A percentile compares a stretch with the other conserved stretches of the same genome.
These are phyloP conservation scores for Calameuta filiformis DNA, from an alignment of 2,888 invertebrate species.

Conservation along the genomic window DNA sequence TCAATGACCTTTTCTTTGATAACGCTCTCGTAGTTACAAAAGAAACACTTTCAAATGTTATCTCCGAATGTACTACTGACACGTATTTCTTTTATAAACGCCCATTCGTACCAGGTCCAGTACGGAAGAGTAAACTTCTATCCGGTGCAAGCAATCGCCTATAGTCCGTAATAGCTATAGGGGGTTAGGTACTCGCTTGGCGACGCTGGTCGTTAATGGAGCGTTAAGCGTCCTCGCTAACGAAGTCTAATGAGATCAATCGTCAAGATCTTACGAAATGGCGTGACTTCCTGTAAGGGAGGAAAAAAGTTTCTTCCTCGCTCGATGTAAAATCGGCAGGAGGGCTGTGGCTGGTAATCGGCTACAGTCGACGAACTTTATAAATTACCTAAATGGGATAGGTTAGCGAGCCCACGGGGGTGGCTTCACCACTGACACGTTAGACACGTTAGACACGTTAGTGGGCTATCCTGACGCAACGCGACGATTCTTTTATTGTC, in stretches of 20 bases:
- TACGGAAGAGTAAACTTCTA: neutral
- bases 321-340: neutral
- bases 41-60: neutral
- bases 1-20: neutral
- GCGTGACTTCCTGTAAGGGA: neutral
- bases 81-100: neutral
- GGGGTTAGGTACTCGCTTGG: neutral
- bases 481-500: conserved; percentile 45
- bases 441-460: neutral
- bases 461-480: neutral
- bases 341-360: neutral
- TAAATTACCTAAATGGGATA: neutral
- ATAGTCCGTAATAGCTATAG: neutral
- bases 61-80: neutral
- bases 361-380: neutral
- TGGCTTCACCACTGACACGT: neutral
- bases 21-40: neutral
- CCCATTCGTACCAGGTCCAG: neutral
- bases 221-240: conserved; percentile 1
- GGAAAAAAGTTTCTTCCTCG: neutral
- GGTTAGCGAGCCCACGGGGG: neutral
- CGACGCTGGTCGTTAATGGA: neutral
- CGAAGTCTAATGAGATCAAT: conserved; percentile 17
- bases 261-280: conserved; percentile 10
- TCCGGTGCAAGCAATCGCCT: neutral